Percentiles rank a stretch among this genome's conserved stretches.
phyloP scores from a whole-genome alignment of 2,888 invertebrate genomes.

The Caradrina kadenii region DNA sequence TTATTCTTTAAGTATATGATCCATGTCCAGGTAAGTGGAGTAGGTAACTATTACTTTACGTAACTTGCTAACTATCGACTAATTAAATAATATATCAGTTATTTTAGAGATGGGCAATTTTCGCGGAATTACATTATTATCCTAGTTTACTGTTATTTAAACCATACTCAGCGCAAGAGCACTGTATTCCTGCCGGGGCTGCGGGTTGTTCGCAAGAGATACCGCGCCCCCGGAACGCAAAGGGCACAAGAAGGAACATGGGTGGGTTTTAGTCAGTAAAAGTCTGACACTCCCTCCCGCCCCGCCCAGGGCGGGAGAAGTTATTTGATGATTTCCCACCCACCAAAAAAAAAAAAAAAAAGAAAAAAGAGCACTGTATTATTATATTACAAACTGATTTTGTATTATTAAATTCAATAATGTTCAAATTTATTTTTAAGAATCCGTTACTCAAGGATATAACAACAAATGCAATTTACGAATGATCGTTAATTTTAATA shows the following conservation, averaged over 20 bases:
- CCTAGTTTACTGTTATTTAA: not conserved
- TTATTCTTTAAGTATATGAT: slow-evolving; percentile 35
- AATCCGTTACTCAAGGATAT: slow-evolving; percentile 30
- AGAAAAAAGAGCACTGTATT: too few species aligned
- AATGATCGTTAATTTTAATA: slow-evolving; percentile 10
- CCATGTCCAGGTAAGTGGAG: slow-evolving; percentile 36
- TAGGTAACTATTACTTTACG: slow-evolving; percentile 23
- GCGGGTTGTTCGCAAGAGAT: too few species aligned
- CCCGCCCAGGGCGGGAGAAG: too few species aligned
- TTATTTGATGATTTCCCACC: too few species aligned
- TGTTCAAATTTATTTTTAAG: slow-evolving; percentile 28
- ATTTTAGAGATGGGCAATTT: not conserved
- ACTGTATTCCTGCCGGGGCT: too few species aligned
- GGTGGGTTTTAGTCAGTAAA: too few species aligned
- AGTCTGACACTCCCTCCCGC: too few species aligned
- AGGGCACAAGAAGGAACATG: too few species aligned
- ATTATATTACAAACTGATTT: not conserved
- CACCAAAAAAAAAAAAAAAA: too few species aligned
- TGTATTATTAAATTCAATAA: slow-evolving; percentile 1
- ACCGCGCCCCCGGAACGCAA: too few species aligned
- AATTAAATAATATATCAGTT: slow-evolving; percentile 8
- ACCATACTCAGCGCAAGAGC: not conserved
- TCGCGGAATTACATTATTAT: not conserved
- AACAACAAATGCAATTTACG: slow-evolving; percentile 24
- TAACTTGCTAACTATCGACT: slow-evolving; percentile 14